Conservation (phyloP, 2,113 vertebrate species). For the Misgurnus anguillicaudatus region DNA sequence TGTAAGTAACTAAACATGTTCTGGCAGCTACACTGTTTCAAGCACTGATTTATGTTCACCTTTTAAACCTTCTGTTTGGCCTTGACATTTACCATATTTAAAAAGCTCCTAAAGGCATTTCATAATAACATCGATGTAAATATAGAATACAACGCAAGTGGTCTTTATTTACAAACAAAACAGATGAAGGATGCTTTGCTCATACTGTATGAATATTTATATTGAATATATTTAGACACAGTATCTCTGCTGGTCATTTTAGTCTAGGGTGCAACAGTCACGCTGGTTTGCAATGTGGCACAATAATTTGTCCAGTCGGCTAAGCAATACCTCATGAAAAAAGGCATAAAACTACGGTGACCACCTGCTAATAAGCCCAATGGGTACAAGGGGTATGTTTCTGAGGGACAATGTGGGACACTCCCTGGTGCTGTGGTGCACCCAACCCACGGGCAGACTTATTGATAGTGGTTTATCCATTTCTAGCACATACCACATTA, state of each 20-base stretch:
- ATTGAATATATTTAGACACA: slow-evolving; percentile 16
- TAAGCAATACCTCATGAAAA: too few relatives aligned
- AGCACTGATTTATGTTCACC: not conserved
- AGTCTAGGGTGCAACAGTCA: too few relatives aligned
- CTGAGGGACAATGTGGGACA: too few relatives aligned
- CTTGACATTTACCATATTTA: slow-evolving; percentile 4
- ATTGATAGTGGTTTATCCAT: too few relatives aligned
- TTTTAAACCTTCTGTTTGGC: not conserved
- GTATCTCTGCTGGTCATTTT: not conserved
- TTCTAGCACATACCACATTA: too few relatives aligned
- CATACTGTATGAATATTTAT: slow-evolving; percentile 1
- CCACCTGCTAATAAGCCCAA: too few relatives aligned
- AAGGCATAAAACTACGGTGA: too few relatives aligned
- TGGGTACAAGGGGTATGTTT: too few relatives aligned
- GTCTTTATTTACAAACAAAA: not conserved
- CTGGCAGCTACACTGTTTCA: not conserved
- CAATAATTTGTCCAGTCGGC: slow-evolving; percentile 12
- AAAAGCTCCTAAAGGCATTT: slow-evolving; percentile 4
- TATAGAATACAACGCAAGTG: not conserved
- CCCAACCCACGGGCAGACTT: too few relatives aligned
- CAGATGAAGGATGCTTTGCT: not conserved
- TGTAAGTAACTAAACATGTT: not conserved
- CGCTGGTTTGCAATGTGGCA: slow-evolving; percentile 38
- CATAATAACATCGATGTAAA: not conserved
- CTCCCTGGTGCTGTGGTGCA: too few relatives aligned